Conservation (phyloP, 1,140 invertebrate genomes). For the Drosophila melanica region DNA sequence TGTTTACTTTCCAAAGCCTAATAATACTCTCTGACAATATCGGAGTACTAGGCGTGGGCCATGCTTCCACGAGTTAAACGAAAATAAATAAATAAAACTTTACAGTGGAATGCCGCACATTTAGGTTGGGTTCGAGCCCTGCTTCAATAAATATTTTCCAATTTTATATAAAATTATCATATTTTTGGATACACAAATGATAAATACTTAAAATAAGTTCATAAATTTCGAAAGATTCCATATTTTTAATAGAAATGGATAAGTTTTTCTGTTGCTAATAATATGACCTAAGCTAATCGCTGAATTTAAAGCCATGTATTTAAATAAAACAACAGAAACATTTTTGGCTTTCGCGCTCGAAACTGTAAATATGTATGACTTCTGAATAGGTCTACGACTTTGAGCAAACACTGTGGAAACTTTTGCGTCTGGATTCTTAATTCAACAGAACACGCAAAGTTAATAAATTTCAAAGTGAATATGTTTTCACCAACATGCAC, state of each 20-base stretch:
- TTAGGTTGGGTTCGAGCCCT: too few species aligned
- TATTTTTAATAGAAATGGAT: neutral
- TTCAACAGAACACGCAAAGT: conserved; percentile 79
- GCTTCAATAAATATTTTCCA: too few species aligned
- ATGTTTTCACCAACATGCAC: conserved; percentile 81
- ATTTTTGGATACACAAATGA: too few species aligned
- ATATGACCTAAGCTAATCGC: neutral
- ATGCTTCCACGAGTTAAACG: too few species aligned
- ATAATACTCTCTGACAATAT: neutral
- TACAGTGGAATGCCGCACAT: too few species aligned
- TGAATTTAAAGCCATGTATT: neutral
- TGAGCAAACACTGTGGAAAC: conserved; percentile 72
- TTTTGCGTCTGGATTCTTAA: conserved; percentile 78
- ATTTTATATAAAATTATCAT: too few species aligned
- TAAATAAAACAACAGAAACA: conserved; percentile 14
- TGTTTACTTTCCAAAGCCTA: conserved; percentile 7
- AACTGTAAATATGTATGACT: conserved; percentile 60
- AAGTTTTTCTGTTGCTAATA: neutral
- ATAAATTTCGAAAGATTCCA: too few species aligned
- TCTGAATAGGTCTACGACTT: conserved; percentile 59
- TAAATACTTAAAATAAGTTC: too few species aligned
- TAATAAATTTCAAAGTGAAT: conserved; percentile 82
- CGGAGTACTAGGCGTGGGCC: too few species aligned
- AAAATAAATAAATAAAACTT: too few species aligned
- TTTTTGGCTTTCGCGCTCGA: neutral